Evolutionary conservation across 2,113 vertebrate species (phyloP).

Genomic region (Hyperoodon ampullatus): DNA sequence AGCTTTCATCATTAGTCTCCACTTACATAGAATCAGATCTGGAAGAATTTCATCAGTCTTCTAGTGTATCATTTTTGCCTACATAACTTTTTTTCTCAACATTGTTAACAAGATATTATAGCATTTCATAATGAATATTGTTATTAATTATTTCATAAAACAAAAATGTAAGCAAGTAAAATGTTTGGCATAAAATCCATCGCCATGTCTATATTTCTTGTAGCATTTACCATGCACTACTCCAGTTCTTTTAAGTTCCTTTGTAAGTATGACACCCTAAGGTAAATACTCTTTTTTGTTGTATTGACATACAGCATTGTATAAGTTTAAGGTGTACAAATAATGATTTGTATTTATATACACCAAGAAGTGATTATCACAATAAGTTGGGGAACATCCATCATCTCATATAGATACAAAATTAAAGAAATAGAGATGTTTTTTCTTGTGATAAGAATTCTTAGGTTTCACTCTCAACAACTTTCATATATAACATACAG

Average conservation of each 20-base stretch:
- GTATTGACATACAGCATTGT: background rate
- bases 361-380: no score
- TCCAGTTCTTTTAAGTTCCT: background rate
- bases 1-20: background rate
- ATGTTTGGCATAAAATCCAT: background rate
- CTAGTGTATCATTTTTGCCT: background rate
- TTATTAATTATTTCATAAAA: background rate
- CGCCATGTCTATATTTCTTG: background rate
- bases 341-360: no score
- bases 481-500: no score
- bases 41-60: background rate
- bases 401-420: no score
- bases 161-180: background rate
- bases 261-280: background rate
- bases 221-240: background rate
- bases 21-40: background rate
- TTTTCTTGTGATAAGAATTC: no score
- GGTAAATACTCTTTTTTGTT: background rate
- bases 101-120: background rate
- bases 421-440: no score
- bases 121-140: background rate
- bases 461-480: no score
- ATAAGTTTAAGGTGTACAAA: no score
- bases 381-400: no score
- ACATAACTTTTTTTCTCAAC: background rate